Percentiles rank a stretch among this genome's conserved stretches.
Evolutionary conservation across 2,113 vertebrate genomes (phyloP).

Genomic region (Melanerpes formicivorus): DNA sequence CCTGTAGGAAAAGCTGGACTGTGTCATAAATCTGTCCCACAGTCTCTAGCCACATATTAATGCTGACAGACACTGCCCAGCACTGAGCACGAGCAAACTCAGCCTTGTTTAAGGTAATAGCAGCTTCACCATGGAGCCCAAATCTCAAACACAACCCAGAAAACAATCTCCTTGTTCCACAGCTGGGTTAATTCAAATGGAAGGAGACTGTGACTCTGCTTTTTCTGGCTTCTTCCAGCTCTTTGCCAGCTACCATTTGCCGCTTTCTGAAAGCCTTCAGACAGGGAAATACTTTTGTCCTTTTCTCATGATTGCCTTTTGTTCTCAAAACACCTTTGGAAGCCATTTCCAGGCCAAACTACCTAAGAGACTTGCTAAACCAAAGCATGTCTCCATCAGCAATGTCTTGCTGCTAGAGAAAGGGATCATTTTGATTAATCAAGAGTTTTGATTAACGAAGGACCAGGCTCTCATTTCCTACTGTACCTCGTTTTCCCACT

Average conservation of each 20-base stretch:
- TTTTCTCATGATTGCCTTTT: not conserved
- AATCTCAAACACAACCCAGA: not conserved
- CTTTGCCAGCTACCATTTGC: not conserved
- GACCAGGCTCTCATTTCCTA: conserved; percentile 2
- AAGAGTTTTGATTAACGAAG: conserved; percentile 55
- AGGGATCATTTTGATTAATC: conserved; percentile 38
- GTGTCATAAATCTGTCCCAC: not conserved
- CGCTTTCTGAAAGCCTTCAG: not conserved
- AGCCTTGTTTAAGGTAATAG: not conserved
- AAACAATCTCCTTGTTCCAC: not conserved
- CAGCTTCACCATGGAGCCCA: not conserved
- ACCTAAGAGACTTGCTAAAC: not conserved
- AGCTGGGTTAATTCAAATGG: not conserved
- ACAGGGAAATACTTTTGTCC: not conserved
- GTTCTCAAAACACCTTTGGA: not conserved
- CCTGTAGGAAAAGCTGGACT: not conserved
- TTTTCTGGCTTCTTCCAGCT: not conserved
- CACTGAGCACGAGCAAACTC: not conserved
- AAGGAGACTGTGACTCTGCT: not conserved
- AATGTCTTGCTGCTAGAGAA: not conserved
- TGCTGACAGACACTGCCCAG: not conserved
- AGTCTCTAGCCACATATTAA: not conserved
- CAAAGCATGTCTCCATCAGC: not conserved
- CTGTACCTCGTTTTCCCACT: conserved; percentile 56
- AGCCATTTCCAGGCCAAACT: not conserved